Evolutionary conservation across 2,113 vertebrate species (phyloP).

Genomic region (Hippoglossus stenolepis): DNA sequence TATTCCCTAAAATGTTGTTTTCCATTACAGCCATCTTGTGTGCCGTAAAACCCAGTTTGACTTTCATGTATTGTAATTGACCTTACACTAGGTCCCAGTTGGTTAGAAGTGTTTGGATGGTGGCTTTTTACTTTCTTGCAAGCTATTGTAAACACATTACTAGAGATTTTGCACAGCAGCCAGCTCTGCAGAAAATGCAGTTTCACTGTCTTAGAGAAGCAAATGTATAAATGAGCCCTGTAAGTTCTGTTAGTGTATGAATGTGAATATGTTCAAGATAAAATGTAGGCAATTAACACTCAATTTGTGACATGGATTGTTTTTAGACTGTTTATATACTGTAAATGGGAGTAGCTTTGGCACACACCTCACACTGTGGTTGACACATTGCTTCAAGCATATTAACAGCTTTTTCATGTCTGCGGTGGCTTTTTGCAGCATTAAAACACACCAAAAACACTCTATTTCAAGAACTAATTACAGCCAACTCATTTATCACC

Average conservation of each 20-base stretch:
- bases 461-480: conserved; percentile 68
- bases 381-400: conserved; percentile 23
- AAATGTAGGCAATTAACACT: conserved; percentile 18
- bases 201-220: conserved; percentile 27
- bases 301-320: conserved; percentile 26
- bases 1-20: conserved; percentile 20
- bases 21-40: neutral
- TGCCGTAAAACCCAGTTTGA: conserved; percentile 36
- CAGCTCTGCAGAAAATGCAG: conserved; percentile 22
- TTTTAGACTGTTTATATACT: conserved; percentile 30
- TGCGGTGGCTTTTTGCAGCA: conserved; percentile 8
- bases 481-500: conserved; percentile 64
- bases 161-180: conserved; percentile 31
- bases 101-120: conserved; percentile 33
- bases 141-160: conserved; percentile 55
- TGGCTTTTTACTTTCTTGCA: conserved; percentile 28
- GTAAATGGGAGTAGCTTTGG: conserved; percentile 24
- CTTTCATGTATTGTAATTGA: conserved; percentile 42
- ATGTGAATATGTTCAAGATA: neutral
- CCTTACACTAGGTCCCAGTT: conserved; percentile 22
- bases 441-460: conserved; percentile 24
- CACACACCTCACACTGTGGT: neutral
- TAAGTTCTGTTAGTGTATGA: neutral
- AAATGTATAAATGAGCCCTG: conserved; percentile 17
- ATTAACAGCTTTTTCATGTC: conserved; percentile 28